Base-by-base conservation (phyloP, 2,113 vertebrate genomes). In the Benitochromis conjunctus region DNA sequence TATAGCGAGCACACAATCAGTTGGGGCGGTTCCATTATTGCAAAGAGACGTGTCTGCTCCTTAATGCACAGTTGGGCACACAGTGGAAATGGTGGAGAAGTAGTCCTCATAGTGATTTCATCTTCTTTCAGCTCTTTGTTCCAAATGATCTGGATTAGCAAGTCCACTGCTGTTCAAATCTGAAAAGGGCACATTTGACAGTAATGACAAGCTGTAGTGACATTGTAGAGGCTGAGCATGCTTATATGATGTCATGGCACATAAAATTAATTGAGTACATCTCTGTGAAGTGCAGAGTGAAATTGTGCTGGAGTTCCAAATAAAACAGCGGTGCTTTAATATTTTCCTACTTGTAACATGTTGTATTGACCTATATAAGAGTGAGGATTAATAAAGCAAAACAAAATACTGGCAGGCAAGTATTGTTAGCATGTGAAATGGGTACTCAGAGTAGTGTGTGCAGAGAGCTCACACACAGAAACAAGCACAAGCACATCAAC, bases 331-430 rank as follows among this genome's bases (percentile, higher is more conserved):
- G 69, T 74, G 48, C 78, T 84, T 85, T 86, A 89, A 91, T 91
- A 90, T 84, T 86, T 66, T 81, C 48, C 71, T 77, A 86, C 90
- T 90, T 82, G 55, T 86, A 78, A 80, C 74, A 81, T 86, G 60
- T 87, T 87, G 86, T 85, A 92, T 88, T 90, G 89, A 90, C 87
- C 91, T 84, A 90, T 83, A 89, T 89, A 89, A 79, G 41, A 86
- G 87, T 87, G 69, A 77, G 79, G 89, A 93, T 92, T 92, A 92
- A 92, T 93, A 92, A 88, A 92, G 84, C 86, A 86, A 90, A 85
- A 78, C 88, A 89, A 90, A 90, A 88, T 69, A 88, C 76, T 88
- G 86, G 84, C 89, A 81, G 90, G 82, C 58, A 87, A 87, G 82
- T 53, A 78, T 86, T 81, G 83, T 83, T 86, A 83, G 89, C 14